These are phyloP conservation scores for Marasmarcha lunaedactyla DNA, from an alignment of 2,888 invertebrate species.

Conservation along the genomic window DNA sequence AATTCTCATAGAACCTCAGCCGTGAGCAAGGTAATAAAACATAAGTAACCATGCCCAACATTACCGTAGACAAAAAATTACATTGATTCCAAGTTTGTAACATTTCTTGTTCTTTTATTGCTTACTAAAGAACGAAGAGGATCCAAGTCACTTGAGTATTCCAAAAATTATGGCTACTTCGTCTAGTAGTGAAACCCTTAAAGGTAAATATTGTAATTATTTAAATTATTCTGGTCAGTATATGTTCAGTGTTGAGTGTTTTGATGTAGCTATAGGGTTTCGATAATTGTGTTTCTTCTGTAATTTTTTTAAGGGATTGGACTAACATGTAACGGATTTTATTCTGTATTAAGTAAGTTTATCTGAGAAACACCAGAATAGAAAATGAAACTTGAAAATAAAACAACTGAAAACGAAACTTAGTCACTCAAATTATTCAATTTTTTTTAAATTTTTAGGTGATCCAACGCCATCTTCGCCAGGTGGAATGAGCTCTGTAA, in stretches of 20 bases:
- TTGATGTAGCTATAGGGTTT: neutral
- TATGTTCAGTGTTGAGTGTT: no score
- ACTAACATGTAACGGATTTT: no score
- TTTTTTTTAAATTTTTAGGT: no score
- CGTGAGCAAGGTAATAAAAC: constrained; percentile 48
- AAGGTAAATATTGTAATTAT: constrained; percentile 59
- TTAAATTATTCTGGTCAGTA: no score
- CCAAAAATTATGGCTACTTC: constrained; percentile 80
- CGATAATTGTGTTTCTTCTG: neutral
- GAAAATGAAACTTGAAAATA: no score
- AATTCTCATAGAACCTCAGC: constrained; percentile 51
- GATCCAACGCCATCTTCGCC: constrained; percentile 82
- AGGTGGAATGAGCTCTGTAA: constrained; percentile 79
- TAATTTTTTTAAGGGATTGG: neutral
- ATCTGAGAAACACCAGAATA: no score
- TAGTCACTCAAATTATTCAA: no score
- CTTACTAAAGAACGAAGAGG: constrained; percentile 61
- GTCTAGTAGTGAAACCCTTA: constrained; percentile 82
- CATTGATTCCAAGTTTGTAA: no score
- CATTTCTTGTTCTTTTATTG: constrained; percentile 21
- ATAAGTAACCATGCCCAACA: no score
- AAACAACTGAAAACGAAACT: no score
- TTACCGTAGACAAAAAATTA: neutral
- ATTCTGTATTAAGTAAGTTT: no score
- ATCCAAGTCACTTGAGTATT: constrained; percentile 75